These are phyloP conservation scores for Drosophila fuyamai DNA, from an alignment of 1,140 invertebrate genomes.

Conservation along the genomic window DNA sequence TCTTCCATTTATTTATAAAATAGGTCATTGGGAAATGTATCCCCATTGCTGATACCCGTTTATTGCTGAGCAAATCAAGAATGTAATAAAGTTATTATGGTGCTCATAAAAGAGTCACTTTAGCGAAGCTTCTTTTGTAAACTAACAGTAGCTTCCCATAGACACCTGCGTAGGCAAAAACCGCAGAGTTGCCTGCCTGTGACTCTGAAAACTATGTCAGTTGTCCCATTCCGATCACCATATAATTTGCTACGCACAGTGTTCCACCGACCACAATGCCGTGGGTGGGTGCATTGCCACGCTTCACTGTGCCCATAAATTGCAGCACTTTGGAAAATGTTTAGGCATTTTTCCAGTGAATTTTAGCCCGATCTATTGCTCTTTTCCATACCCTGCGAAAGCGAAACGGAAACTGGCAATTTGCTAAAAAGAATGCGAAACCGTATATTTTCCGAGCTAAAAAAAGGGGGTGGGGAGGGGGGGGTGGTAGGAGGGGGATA, in stretches of 20 bases:
- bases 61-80: no score
- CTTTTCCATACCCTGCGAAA: slow-evolving; percentile 33
- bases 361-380: slow-evolving; percentile 38
- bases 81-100: not conserved
- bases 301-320: slow-evolving; percentile 76
- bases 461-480: not conserved
- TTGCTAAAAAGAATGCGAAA: slow-evolving; percentile 59
- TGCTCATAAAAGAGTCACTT: not conserved
- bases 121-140: not conserved
- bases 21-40: no score
- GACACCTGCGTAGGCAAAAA: slow-evolving; percentile 15
- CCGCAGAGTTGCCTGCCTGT: slow-evolving; percentile 23
- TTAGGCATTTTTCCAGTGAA: slow-evolving; percentile 70
- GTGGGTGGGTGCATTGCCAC: slow-evolving; percentile 37
- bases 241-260: slow-evolving; percentile 54
- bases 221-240: slow-evolving; percentile 11
- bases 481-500: not conserved
- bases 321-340: slow-evolving; percentile 68
- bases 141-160: slow-evolving; percentile 3
- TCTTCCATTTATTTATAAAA: no score
- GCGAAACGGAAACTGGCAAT: slow-evolving; percentile 79
- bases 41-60: no score
- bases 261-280: slow-evolving; percentile 30
- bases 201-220: slow-evolving; percentile 38
- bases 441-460: slow-evolving; percentile 1